These are phyloP conservation scores for Otolemur garnettii DNA, from an alignment of 2,113 vertebrate species.

Conservation along the genomic window DNA sequence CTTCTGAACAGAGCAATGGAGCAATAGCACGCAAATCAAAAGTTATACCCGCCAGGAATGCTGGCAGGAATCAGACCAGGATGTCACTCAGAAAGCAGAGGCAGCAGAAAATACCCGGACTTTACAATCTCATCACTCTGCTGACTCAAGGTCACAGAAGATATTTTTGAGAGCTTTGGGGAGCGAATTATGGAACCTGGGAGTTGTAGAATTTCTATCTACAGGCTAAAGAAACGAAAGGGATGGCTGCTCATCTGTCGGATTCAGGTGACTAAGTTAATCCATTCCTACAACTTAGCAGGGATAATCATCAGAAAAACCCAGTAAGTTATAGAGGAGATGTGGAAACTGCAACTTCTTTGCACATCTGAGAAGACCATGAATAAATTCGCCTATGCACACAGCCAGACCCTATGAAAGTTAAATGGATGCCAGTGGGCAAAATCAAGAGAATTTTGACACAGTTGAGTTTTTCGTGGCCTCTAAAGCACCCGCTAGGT, in stretches of 20 bases:
- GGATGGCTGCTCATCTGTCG: neutral
- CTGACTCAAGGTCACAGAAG: neutral
- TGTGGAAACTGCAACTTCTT: neutral
- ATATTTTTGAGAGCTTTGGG: neutral
- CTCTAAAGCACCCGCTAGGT: neutral
- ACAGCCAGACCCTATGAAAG: neutral
- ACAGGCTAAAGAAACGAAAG: neutral
- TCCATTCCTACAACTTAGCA: neutral
- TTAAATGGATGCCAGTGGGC: neutral
- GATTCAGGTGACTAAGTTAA: neutral
- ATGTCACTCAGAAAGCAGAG: neutral
- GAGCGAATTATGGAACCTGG: neutral
- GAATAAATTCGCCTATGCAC: neutral
- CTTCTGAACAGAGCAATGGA: neutral
- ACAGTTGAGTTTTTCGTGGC: neutral
- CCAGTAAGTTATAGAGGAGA: neutral
- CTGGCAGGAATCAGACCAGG: neutral
- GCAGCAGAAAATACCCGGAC: neutral
- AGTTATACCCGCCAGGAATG: fast-evolving
- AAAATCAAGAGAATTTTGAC: neutral
- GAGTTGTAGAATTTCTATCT: neutral
- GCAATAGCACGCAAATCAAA: neutral
- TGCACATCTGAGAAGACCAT: neutral
- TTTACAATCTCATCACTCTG: neutral
- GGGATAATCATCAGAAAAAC: neutral